Base-by-base conservation (phyloP, 2,797 vertebrate genomes). In the Arnoldichthys spilopterus region DNA sequence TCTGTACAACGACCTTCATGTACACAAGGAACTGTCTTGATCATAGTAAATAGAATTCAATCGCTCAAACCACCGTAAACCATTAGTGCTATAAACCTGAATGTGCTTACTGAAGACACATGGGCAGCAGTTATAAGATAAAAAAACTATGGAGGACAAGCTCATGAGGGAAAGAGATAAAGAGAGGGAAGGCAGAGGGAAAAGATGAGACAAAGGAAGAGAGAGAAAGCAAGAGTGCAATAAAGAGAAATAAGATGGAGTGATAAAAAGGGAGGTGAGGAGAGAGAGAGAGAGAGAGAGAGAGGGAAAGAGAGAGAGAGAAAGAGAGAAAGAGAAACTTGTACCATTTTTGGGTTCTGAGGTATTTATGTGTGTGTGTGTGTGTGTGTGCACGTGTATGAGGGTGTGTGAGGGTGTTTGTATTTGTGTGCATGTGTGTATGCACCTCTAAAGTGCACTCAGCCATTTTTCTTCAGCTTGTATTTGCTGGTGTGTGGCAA, bases 351-450 rank as follows among this genome's bases (percentile, higher is more conserved):
- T 84, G 74, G n/a, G n/a, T n/a, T n/a, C n/a, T 40, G 61, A 72
- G 18, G 32, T 76, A 22, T 63, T 56, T 75, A 58, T 53, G 18
- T 43, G 72, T 28, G 24, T 58, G 43, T 79, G 28, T 63, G 58
- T 56, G 30, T 30, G 56, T 72, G 64, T 53, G 22, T 43, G 72
- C 22, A 37, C n/a, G n/a, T n/a, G n/a, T n/a, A n/a, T n/a, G n/a
- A n/a, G n/a, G n/a, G n/a, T n/a, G n/a, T 84, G 74, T 40, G 61
- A 72, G 68, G 18, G 32, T 76, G 28, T 63, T 56, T 75, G 64
- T 53, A 13, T 43, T 67, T 28, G 24, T 58, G 43, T 79, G 28
- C 56, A 49, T 56, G 30, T 30, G 56, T 72, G 64, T 53, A 16
- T 43, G 72, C 22, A 37, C n/a, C 40, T 76, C 45, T 58, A 71